Conservation (phyloP, 2,888 invertebrate species). For the Machimus rusticus region DNA sequence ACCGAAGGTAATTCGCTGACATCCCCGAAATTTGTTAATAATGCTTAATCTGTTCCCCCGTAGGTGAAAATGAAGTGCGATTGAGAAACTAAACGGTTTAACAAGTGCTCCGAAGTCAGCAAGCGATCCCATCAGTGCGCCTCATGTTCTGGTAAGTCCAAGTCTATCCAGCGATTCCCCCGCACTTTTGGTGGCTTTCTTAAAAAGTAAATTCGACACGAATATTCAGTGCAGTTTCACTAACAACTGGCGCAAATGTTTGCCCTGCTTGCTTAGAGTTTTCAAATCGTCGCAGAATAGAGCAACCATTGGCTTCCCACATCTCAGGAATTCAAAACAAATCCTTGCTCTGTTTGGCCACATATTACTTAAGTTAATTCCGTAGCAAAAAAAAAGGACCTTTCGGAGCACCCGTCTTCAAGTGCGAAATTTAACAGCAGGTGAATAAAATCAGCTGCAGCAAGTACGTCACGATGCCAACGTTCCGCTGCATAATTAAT, state of each 20-base stretch:
- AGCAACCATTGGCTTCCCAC: background rate
- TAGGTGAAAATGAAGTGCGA: background rate
- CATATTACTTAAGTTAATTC: no score
- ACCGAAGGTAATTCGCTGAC: conserved; percentile 33
- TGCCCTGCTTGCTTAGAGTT: background rate
- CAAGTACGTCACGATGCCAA: no score
- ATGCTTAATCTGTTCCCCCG: background rate
- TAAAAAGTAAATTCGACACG: background rate
- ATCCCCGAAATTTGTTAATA: background rate
- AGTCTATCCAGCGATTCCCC: background rate
- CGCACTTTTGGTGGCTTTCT: background rate
- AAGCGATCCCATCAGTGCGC: background rate
- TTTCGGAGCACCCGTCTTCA: background rate
- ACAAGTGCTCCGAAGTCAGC: background rate
- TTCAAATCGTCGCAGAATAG: background rate
- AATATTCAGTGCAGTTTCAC: background rate
- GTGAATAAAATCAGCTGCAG: background rate
- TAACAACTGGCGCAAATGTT: background rate
- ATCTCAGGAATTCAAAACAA: background rate
- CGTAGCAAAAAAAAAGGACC: background rate
- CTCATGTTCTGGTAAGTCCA: background rate
- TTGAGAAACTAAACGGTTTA: background rate
- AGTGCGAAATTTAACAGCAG: background rate
- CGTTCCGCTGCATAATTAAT: no score
- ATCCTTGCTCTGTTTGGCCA: background rate